Percentiles rank a stretch among this genome's conserved stretches.
These are phyloP conservation scores for Tinamus major DNA, from an alignment of 2,797 vertebrate species.

Conservation along the genomic window DNA sequence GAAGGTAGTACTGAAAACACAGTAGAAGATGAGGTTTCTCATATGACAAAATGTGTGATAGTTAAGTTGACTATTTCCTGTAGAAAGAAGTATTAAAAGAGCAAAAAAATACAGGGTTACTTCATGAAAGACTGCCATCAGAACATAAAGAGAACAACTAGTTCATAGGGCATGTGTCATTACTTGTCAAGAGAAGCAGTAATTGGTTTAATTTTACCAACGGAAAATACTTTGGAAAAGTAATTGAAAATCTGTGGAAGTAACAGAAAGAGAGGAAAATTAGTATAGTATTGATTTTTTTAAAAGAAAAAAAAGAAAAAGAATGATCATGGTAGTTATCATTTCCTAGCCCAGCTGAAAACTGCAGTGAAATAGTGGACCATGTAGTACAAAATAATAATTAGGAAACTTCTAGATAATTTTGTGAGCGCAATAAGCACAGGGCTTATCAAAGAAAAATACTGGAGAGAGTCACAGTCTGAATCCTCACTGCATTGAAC, in stretches of 20 bases:
- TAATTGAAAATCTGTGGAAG: constrained; percentile 11
- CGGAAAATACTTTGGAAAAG: constrained; percentile 1
- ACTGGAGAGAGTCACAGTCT: not conserved
- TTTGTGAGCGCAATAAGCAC: not conserved
- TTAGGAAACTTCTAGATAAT: not conserved
- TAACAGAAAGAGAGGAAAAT: constrained; percentile 20
- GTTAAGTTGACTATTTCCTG: not conserved
- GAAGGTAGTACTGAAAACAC: not conserved
- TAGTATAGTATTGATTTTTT: constrained; percentile 10
- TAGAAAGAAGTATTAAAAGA: not conserved
- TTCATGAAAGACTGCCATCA: not conserved
- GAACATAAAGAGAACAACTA: not conserved
- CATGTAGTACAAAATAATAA: not conserved
- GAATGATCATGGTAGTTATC: not conserved
- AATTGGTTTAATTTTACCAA: constrained; percentile 23
- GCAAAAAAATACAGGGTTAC: not conserved
- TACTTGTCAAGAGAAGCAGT: not conserved
- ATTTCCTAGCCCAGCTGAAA: not conserved
- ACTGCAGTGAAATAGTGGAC: not conserved
- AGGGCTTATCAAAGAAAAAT: not conserved
- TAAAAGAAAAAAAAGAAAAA: not conserved
- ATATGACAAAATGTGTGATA: not conserved
- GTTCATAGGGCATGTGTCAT: not conserved
- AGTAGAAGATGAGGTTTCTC: not conserved
- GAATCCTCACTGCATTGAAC: not conserved